These are phyloP conservation scores for Myotis pilosus DNA, from an alignment of 2,797 vertebrate species.

Conservation along the genomic window DNA sequence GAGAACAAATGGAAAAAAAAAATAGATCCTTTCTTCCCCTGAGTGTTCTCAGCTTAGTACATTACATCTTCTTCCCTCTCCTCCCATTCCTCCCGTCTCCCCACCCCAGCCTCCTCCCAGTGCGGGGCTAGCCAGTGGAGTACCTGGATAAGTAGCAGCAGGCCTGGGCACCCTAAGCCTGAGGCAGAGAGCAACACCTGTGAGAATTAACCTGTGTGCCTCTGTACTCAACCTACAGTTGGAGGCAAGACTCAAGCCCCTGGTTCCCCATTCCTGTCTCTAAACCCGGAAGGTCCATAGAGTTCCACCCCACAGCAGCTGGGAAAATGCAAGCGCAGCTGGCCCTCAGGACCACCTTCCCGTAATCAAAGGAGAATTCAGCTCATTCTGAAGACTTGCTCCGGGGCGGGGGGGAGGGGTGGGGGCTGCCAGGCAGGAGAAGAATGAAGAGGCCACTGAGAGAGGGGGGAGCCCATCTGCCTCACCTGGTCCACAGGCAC, in stretches of 20 bases:
- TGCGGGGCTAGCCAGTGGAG: not conserved
- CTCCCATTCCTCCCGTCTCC: not conserved
- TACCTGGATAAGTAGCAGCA: not conserved
- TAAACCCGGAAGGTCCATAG: fast-evolving
- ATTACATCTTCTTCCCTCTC: not conserved
- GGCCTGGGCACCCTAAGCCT: not conserved
- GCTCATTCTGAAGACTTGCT: not conserved
- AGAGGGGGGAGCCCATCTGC: not conserved
- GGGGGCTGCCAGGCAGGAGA: not conserved
- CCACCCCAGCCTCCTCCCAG: fast-evolving
- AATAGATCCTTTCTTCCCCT: conserved; percentile 47
- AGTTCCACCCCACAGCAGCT: not conserved
- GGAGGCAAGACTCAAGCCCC: not conserved
- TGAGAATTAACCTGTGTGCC: not conserved
- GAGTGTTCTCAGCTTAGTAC: conserved; percentile 42
- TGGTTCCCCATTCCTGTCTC: not conserved
- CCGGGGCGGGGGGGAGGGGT: too few relatives aligned
- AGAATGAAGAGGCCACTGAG: not conserved
- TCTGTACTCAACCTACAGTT: not conserved
- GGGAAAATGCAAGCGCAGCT: not conserved
- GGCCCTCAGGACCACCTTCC: not conserved
- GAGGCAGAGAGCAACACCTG: not conserved
- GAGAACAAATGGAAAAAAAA: conserved; percentile 68
- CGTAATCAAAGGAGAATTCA: not conserved
- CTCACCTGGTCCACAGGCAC: not conserved